Percentiles rank a stretch among this genome's conserved stretches.
Evolutionary conservation across 2,888 invertebrate species (phyloP).

Genomic region (Plagodis dolabraria): DNA sequence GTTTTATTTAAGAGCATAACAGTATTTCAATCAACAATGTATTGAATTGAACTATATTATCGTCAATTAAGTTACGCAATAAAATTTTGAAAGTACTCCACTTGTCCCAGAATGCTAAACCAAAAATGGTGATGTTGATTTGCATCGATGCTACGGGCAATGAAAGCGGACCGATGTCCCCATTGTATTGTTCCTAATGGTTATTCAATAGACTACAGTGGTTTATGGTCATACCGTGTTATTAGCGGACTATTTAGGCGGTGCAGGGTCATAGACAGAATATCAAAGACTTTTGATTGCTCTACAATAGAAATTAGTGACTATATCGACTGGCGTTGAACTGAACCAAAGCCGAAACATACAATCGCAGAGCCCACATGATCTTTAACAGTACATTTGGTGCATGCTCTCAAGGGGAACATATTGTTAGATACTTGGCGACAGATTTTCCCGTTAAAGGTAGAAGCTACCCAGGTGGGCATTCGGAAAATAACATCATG

Average conservation of each 20-base stretch:
- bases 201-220: conserved; percentile 46
- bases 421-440: no score
- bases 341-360: background rate
- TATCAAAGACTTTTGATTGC: conserved; percentile 41
- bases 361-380: no score
- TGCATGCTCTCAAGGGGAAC: no score
- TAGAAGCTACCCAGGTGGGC: no score
- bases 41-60: background rate
- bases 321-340: conserved; percentile 9
- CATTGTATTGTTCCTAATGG: conserved; percentile 53
- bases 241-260: conserved; percentile 49
- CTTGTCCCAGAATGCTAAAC: conserved; percentile 42
- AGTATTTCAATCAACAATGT: no score
- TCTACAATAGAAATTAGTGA: conserved; percentile 43
- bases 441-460: no score
- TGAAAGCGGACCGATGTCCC: conserved; percentile 56
- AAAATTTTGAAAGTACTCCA: conserved; percentile 38
- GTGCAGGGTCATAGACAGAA: conserved; percentile 38
- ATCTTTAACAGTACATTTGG: no score
- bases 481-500: no score
- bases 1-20: no score
- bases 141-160: conserved; percentile 43
- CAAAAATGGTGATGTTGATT: conserved; percentile 50
- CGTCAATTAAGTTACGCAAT: background rate
- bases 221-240: conserved; percentile 50